phyloP scores from a whole-genome alignment of 2,113 vertebrate species.

The Lichenostomus cassidix region DNA sequence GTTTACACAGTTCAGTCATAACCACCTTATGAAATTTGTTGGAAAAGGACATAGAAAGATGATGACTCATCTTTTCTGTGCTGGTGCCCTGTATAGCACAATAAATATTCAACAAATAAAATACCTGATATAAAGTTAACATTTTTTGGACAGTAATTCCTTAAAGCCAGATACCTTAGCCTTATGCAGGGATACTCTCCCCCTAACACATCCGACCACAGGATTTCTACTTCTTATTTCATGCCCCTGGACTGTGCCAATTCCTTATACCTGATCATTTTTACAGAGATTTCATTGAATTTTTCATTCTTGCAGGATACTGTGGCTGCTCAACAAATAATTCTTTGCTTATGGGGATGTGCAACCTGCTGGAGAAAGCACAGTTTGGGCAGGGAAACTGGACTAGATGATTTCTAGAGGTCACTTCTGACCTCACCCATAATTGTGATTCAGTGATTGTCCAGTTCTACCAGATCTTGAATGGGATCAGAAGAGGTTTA shows the following conservation, averaged over 20 bases:
- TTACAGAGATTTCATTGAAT: neutral
- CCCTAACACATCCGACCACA: neutral
- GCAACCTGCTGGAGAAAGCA: neutral
- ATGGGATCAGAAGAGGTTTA: neutral
- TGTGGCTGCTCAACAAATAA: neutral
- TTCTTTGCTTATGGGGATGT: neutral
- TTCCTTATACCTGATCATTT: neutral
- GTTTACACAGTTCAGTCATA: neutral
- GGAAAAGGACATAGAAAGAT: neutral
- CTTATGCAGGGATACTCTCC: rapidly evolving
- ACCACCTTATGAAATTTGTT: neutral
- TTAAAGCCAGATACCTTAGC: neutral
- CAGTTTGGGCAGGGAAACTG: neutral
- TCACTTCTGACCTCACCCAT: neutral
- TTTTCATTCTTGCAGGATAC: neutral
- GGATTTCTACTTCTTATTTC: neutral
- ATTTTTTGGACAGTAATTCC: neutral
- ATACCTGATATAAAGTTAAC: neutral
- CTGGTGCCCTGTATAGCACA: neutral
- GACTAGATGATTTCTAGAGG: neutral
- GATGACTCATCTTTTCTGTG: neutral
- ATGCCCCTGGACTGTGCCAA: too few relatives aligned
- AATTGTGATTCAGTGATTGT: neutral
- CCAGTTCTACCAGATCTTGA: neutral
- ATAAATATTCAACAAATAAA: neutral